Percentiles rank a stretch among this genome's conserved stretches.
phyloP scores from a whole-genome alignment of 2,113 vertebrate genomes.

The Tursiops truncatus region DNA sequence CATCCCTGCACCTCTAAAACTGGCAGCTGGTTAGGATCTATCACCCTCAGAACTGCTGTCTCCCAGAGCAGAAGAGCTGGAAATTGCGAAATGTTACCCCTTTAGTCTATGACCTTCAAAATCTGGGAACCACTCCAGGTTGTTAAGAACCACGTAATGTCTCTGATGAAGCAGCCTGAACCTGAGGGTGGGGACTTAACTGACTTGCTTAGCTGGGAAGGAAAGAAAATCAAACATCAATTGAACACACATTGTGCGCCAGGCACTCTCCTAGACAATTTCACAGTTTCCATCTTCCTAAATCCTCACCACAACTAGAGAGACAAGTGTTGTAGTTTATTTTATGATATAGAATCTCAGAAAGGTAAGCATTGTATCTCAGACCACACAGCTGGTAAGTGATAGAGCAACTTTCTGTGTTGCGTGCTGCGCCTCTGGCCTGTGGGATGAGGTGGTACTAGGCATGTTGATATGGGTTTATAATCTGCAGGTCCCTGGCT shows the following conservation, averaged over 20 bases:
- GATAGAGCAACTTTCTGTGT: neutral
- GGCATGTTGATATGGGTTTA: accelerated
- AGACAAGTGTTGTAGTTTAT: neutral
- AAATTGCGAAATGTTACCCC: neutral
- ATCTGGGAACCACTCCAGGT: neutral
- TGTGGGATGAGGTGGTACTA: neutral
- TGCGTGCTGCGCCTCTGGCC: neutral
- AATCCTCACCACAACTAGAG: neutral
- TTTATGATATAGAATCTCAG: neutral
- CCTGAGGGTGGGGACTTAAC: neutral
- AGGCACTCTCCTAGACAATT: neutral
- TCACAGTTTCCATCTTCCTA: neutral
- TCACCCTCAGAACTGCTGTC: neutral
- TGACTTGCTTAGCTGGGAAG: constrained; percentile 56
- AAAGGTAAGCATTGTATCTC: neutral
- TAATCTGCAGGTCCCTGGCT: neutral
- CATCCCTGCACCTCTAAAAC: neutral
- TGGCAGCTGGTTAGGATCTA: neutral
- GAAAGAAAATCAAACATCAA: neutral
- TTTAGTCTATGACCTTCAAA: neutral
- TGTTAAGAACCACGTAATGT: neutral
- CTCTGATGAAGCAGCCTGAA: constrained; percentile 32
- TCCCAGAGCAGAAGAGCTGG: neutral
- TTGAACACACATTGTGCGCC: neutral
- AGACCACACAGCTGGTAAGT: neutral